Base-by-base conservation (phyloP, 2,113 vertebrate species). In the Phodopus roborovskii region DNA sequence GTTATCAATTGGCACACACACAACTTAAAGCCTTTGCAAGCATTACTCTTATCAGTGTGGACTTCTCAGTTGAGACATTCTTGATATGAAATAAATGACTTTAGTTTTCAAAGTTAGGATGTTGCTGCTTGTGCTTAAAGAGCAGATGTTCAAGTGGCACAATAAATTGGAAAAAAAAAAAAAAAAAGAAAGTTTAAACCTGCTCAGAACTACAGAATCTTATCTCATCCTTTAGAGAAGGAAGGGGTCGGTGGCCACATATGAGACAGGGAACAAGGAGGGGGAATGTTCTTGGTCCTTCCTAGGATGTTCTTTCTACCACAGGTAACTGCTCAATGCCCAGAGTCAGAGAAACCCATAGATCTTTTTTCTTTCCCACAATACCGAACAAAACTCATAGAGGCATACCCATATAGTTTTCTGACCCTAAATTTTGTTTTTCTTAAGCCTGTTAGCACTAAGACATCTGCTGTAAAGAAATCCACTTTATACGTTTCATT, bases 201-300 rank as follows among this genome's bases (percentile, higher is more conserved):
- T 1, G 9, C 60, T 70, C 42, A 88, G 64, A 39, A 58, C 28
- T 15, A 36, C 17, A 17, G 9, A 4, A 9, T 2, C 50, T n/a
- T 56, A 13, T 4, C 33, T 89, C 7, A 36, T 64, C 42, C 26
- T 17, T 81, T 22, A 5, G 24, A 50, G 53, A 88, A 83, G 48
- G 50, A 50, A 87, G 12, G 5, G 5, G 1, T 28, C 0, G 1
- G 30, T 13, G 42, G 3, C 7, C 8, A 10, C 0, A 4, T 19
- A 7, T 3, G 24, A 20, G 53, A 36, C 16, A 12, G 48, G 20
- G 60, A 87, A 36, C 16, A 12, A 42, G 20, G 60, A 87, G 22
- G 19, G 11, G 20, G 70, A 74, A 64, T 1, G 1, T 33, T 82
- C 70, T 17, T 0, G 0, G 17, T n/a, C 24, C 58, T 89, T 66